Conservation (phyloP, 1,140 invertebrate species). For the Trichonephila inaurata region DNA sequence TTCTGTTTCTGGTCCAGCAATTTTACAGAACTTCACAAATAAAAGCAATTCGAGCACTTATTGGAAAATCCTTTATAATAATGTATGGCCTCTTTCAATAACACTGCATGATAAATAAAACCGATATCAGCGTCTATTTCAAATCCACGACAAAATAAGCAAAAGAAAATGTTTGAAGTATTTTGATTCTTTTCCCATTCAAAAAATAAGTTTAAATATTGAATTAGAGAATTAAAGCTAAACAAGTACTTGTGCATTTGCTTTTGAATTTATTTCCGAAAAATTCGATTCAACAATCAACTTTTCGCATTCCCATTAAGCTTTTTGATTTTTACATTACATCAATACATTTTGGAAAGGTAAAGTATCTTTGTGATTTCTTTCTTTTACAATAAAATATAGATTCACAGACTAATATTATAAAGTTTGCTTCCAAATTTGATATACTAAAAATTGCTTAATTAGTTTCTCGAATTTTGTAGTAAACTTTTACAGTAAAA, state of each 20-base stretch:
- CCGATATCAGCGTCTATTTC: neutral
- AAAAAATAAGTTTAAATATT: conserved; percentile 26
- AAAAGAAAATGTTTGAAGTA: neutral
- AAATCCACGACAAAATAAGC: neutral
- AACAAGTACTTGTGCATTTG: neutral
- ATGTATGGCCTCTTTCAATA: conserved; percentile 15
- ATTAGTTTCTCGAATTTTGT: neutral
- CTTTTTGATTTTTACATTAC: conserved; percentile 10
- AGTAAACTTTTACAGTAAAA: too few species aligned
- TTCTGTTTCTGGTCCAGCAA: too few species aligned
- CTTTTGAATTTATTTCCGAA: neutral
- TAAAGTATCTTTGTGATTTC: neutral
- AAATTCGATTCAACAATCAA: neutral
- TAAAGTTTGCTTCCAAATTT: neutral
- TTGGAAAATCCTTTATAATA: conserved; percentile 10
- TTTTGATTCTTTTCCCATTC: neutral
- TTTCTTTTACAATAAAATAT: neutral
- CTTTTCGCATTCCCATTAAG: neutral
- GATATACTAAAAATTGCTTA: neutral
- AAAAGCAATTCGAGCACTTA: too few species aligned
- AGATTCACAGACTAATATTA: neutral
- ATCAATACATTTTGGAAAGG: neutral
- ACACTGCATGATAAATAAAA: neutral
- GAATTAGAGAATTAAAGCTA: conserved; percentile 31
- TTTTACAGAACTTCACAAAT: too few species aligned